These are phyloP conservation scores for Salvelinus namaycush DNA, from an alignment of 2,113 vertebrate species.

Conservation along the genomic window DNA sequence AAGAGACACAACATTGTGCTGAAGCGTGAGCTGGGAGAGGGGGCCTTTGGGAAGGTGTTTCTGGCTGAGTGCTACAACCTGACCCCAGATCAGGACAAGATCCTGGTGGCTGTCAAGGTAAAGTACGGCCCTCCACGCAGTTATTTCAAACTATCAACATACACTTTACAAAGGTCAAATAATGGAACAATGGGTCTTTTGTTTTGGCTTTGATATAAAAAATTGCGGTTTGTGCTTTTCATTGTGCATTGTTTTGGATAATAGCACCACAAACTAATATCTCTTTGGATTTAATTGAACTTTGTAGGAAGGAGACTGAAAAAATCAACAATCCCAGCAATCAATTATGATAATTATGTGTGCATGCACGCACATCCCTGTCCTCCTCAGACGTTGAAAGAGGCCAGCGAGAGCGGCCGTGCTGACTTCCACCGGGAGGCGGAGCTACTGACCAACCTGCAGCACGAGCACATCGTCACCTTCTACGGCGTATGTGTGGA, in stretches of 20 bases:
- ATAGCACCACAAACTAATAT: too few relatives aligned
- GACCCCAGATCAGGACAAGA: constrained; percentile 91
- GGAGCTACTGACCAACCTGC: constrained; percentile 95
- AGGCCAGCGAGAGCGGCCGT: constrained; percentile 93
- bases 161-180: too few relatives aligned
- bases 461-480: constrained; percentile 96
- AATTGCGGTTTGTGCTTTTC: too few relatives aligned
- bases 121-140: not conserved
- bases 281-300: too few relatives aligned
- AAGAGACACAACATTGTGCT: constrained; percentile 97
- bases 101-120: constrained; percentile 98
- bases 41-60: constrained; percentile 98
- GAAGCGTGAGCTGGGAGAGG: constrained; percentile 96
- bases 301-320: too few relatives aligned
- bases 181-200: too few relatives aligned
- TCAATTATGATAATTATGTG: not conserved
- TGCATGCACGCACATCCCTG: not conserved
- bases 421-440: constrained; percentile 97
- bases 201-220: too few relatives aligned
- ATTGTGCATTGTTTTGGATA: too few relatives aligned
- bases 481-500: constrained; percentile 97
- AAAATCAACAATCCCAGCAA: not conserved
- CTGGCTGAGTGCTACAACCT: constrained; percentile 97
- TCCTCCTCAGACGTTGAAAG: constrained; percentile 86
- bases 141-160: not conserved